A percentile compares a stretch with the other conserved stretches of the same genome.
Evolutionary conservation across 1,140 invertebrate genomes (phyloP).

Genomic region (Paramacrobiotus metropolitanus): DNA sequence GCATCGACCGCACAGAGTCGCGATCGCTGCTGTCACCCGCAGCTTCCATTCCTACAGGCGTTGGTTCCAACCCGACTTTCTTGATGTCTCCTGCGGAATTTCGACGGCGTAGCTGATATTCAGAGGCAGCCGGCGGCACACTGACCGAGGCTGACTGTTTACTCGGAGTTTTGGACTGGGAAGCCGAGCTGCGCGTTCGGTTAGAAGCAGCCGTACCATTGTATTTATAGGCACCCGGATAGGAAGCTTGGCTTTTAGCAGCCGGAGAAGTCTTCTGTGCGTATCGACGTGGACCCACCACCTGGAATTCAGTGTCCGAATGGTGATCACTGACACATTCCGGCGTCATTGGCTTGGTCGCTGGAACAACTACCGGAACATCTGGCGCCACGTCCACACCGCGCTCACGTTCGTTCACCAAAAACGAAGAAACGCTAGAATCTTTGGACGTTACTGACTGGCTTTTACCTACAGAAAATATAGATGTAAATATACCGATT

Average conservation of each 20-base stretch:
- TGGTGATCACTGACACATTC: slow-evolving; percentile 12
- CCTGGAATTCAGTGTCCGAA: not conserved
- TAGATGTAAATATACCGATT: too few species aligned
- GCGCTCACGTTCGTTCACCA: too few species aligned
- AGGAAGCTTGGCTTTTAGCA: slow-evolving; percentile 12
- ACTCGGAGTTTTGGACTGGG: too few species aligned
- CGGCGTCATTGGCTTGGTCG: slow-evolving; percentile 7
- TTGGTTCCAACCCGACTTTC: not conserved
- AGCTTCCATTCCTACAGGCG: not conserved
- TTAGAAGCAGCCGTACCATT: slow-evolving; percentile 14
- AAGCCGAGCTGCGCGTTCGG: slow-evolving; percentile 13
- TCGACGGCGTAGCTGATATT: not conserved
- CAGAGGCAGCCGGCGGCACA: too few species aligned
- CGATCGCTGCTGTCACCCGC: not conserved
- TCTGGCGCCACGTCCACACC: too few species aligned
- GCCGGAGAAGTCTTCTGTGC: slow-evolving; percentile 16
- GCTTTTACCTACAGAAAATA: too few species aligned
- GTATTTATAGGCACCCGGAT: too few species aligned
- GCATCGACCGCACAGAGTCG: not conserved
- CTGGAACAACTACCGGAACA: not conserved
- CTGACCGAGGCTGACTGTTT: too few species aligned
- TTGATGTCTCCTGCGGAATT: slow-evolving; percentile 1
- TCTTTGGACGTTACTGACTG: too few species aligned
- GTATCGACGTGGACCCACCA: slow-evolving; percentile 14
- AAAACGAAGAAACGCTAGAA: too few species aligned